A percentile compares a stretch with the other conserved stretches of the same genome.
phyloP scores from a whole-genome alignment of 1,140 invertebrate genomes.

The Mya arenaria region DNA sequence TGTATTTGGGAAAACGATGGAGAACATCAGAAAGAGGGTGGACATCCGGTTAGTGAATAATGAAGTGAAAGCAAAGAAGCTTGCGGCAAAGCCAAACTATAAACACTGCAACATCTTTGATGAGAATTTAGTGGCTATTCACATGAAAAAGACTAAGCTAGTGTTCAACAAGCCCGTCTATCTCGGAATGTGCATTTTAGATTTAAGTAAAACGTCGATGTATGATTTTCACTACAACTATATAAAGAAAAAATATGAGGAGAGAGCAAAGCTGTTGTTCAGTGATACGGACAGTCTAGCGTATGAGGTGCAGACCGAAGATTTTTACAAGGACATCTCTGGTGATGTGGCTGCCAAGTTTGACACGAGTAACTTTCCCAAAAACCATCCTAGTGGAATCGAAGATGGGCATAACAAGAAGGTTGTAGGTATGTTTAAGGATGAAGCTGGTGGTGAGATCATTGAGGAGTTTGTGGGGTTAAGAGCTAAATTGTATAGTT shows the following conservation, averaged over 20 bases:
- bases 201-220: slow-evolving; percentile 67
- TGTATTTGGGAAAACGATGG: slow-evolving; percentile 82
- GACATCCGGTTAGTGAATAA: slow-evolving; percentile 60
- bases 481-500: slow-evolving; percentile 32
- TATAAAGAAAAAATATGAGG: slow-evolving; percentile 72
- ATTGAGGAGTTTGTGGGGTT: slow-evolving; percentile 33
- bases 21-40: slow-evolving; percentile 73
- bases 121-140: slow-evolving; percentile 62
- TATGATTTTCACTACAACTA: slow-evolving; percentile 76
- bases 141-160: slow-evolving; percentile 60
- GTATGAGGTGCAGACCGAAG: slow-evolving; percentile 77
- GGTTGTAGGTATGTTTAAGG: slow-evolving; percentile 29
- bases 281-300: slow-evolving; percentile 81
- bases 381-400: slow-evolving; percentile 17
- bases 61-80: slow-evolving; percentile 55
- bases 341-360: slow-evolving; percentile 12
- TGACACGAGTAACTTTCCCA: slow-evolving; percentile 34
- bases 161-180: slow-evolving; percentile 67
- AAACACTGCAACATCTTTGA: slow-evolving; percentile 76
- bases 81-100: slow-evolving; percentile 79
- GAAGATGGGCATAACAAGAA: neutral
- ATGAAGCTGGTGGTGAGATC: neutral
- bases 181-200: slow-evolving; percentile 65
- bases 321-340: slow-evolving; percentile 66
- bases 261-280: slow-evolving; percentile 72